Evolutionary conservation across 2,888 invertebrate genomes (phyloP).

Genomic region (Tenthredo livida): DNA sequence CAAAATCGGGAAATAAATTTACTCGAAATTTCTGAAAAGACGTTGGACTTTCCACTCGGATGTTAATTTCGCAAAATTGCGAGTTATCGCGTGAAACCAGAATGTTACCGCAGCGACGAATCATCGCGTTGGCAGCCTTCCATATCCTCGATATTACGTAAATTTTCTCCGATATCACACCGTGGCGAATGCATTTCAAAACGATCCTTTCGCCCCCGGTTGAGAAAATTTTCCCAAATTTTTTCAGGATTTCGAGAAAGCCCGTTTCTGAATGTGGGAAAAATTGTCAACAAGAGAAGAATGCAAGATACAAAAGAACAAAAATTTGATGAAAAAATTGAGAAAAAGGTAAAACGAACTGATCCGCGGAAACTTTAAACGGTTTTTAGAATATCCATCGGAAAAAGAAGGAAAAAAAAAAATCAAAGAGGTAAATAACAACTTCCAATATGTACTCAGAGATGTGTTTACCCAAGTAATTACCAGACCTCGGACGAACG

Average conservation of each 20-base stretch:
- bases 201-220: not conserved
- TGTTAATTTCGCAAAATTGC: not conserved
- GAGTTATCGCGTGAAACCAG: not conserved
- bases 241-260: too few relatives aligned
- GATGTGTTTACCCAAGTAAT: conserved; percentile 26
- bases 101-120: not conserved
- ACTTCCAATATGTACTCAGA: not conserved
- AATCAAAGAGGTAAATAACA: not conserved
- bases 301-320: too few relatives aligned
- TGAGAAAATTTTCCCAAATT: not conserved
- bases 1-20: not conserved
- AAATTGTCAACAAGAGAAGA: too few relatives aligned
- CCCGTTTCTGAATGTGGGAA: too few relatives aligned
- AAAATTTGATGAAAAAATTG: too few relatives aligned
- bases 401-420: not conserved
- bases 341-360: too few relatives aligned
- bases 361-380: not conserved
- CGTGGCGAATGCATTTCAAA: not conserved
- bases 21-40: not conserved
- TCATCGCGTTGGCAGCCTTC: not conserved
- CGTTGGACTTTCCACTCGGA: not conserved
- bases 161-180: not conserved
- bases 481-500: not conserved
- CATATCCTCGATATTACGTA: not conserved
- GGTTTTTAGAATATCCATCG: not conserved